Percentiles rank a stretch among this genome's conserved stretches.
phyloP scores from a whole-genome alignment of 1,140 invertebrate species.

The Nautilus pompilius region DNA sequence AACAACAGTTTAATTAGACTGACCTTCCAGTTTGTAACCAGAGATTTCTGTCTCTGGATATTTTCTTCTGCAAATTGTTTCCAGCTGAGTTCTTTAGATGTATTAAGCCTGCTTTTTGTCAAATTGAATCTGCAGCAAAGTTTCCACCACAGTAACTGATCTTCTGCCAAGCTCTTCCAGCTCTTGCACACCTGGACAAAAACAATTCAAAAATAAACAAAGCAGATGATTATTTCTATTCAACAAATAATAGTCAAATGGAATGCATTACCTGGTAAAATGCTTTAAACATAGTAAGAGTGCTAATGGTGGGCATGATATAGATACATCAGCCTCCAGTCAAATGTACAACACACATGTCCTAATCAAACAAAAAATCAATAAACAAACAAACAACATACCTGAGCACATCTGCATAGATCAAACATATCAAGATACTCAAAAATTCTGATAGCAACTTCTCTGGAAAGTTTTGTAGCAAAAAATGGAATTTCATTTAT shows the following conservation, averaged over 20 bases:
- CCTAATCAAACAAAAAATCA: slow-evolving; percentile 2
- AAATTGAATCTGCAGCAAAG: slow-evolving; percentile 40
- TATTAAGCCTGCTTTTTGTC: slow-evolving; percentile 19
- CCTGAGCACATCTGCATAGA: slow-evolving; percentile 49
- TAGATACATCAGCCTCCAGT: too few species aligned
- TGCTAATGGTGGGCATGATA: too few species aligned
- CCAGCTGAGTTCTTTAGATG: slow-evolving; percentile 34
- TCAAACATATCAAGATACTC: slow-evolving; percentile 35
- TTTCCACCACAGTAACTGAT: slow-evolving; percentile 46
- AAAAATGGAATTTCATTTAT: slow-evolving; percentile 54
- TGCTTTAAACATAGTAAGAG: too few species aligned
- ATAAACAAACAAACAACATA: slow-evolving; percentile 11
- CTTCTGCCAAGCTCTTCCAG: slow-evolving; percentile 48
- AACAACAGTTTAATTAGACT: neutral
- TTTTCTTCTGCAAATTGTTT: slow-evolving; percentile 36
- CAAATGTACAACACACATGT: too few species aligned
- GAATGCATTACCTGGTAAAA: too few species aligned
- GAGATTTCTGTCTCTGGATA: slow-evolving; percentile 18
- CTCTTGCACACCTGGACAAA: slow-evolving; percentile 43
- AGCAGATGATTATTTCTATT: too few species aligned
- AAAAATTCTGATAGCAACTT: slow-evolving; percentile 51
- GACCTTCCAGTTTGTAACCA: slow-evolving; percentile 51
- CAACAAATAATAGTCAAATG: too few species aligned
- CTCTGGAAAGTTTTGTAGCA: slow-evolving; percentile 43
- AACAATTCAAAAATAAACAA: neutral